Evolutionary conservation across 2,888 invertebrate species (phyloP).

Genomic region (Drepana falcataria): DNA sequence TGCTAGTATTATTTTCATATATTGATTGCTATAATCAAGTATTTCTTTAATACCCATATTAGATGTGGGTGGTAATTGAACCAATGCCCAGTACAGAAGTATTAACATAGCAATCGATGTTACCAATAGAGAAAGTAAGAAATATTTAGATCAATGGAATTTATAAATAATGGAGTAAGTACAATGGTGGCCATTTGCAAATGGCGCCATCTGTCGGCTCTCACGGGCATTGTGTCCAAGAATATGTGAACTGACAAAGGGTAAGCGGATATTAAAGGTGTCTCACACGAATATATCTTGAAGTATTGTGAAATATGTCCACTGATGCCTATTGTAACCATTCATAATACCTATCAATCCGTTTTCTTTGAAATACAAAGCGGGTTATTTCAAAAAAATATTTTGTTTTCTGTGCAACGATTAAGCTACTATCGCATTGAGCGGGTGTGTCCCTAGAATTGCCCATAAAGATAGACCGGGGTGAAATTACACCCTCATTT

Average conservation of each 20-base stretch:
- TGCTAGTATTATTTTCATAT: no score
- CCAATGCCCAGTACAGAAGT: no score
- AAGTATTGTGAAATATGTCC: slow-evolving; percentile 1
- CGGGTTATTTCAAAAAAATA: background rate
- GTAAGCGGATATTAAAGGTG: slow-evolving; percentile 17
- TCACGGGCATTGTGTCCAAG: slow-evolving; percentile 27
- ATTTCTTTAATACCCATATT: no score
- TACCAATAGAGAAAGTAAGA: no score
- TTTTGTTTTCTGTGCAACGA: no score
- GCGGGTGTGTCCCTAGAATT: no score
- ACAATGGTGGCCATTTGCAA: slow-evolving; percentile 24
- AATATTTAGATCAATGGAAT: slow-evolving; percentile 10
- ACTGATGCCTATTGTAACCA: background rate
- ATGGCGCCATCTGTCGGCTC: slow-evolving; percentile 35
- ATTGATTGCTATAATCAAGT: no score
- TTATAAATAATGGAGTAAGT: slow-evolving; percentile 33
- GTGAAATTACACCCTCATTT: no score
- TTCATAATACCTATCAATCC: background rate
- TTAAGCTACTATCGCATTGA: no score
- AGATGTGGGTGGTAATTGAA: no score
- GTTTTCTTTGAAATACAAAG: background rate
- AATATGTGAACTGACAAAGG: slow-evolving; percentile 26
- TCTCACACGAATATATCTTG: slow-evolving; percentile 15
- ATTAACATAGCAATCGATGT: no score
- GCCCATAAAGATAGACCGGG: no score